Evolutionary conservation across 2,888 invertebrate species (phyloP).

Genomic region (Sphaerophoria taeniata): DNA sequence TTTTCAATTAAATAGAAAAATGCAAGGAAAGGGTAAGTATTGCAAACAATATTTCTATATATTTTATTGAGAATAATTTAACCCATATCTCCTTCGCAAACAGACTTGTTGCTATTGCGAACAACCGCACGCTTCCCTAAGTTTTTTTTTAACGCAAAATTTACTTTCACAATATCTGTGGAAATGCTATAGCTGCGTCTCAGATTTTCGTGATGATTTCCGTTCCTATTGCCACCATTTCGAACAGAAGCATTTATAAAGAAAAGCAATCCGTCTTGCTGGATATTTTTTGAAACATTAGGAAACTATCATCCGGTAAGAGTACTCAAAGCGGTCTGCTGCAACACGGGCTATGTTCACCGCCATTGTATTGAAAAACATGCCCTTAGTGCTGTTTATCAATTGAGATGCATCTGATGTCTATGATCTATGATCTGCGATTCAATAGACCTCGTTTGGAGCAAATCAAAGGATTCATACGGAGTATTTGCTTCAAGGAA

Average conservation of each 20-base stretch:
- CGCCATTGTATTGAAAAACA: slow-evolving; percentile 78
- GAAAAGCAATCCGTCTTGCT: slow-evolving; percentile 76
- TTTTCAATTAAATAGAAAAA: too few relatives aligned
- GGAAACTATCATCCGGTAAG: slow-evolving; percentile 52
- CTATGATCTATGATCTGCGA: slow-evolving; percentile 77
- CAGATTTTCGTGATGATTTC: slow-evolving; percentile 77
- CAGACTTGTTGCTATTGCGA: slow-evolving; percentile 78
- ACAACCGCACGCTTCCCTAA: slow-evolving; percentile 76
- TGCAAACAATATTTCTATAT: too few relatives aligned
- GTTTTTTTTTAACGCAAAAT: slow-evolving; percentile 77
- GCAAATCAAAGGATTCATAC: too few relatives aligned
- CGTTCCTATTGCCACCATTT: slow-evolving; percentile 77
- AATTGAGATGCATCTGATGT: slow-evolving; percentile 80
- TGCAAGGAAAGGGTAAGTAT: too few relatives aligned
- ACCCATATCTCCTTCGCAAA: neutral
- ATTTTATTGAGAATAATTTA: too few relatives aligned
- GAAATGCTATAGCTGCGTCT: slow-evolving; percentile 75
- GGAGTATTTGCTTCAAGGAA: too few relatives aligned
- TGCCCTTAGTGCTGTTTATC: slow-evolving; percentile 80
- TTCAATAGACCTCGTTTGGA: too few relatives aligned
- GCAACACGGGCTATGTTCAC: slow-evolving; percentile 79
- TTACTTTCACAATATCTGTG: slow-evolving; percentile 78
- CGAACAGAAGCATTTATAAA: slow-evolving; percentile 46
- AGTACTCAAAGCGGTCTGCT: slow-evolving; percentile 78
- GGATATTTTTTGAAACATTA: slow-evolving; percentile 77